These are phyloP conservation scores for Trinorchestia longiramus DNA, from an alignment of 1,140 invertebrate genomes.

Conservation along the genomic window DNA sequence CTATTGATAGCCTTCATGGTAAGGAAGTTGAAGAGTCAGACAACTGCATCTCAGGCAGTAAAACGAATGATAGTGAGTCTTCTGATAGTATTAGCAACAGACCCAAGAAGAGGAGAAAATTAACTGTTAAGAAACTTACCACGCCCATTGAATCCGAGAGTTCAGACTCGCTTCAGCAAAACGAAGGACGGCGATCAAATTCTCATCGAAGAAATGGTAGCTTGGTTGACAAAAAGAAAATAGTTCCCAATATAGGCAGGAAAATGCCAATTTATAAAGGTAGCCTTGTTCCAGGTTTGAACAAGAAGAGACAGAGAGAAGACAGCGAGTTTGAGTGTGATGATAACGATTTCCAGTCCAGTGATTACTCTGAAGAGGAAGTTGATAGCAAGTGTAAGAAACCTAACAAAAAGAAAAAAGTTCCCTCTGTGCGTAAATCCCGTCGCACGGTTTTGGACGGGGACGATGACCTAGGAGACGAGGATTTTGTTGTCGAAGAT, in stretches of 20 bases:
- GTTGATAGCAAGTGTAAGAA: conserved; percentile 36
- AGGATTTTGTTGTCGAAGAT: conserved; percentile 59
- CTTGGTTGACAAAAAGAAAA: conserved; percentile 34
- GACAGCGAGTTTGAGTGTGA: conserved; percentile 67
- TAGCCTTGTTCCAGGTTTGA: not conserved
- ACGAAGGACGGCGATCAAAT: not conserved
- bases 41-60: not conserved
- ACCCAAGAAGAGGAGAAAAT: conserved; percentile 44
- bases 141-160: conserved; percentile 31
- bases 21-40: conserved; percentile 49
- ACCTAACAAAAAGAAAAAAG: conserved; percentile 27
- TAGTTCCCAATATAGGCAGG: conserved; percentile 46
- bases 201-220: not conserved
- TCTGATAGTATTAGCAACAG: conserved; percentile 55
- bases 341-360: conserved; percentile 68
- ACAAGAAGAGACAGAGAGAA: conserved; percentile 58
- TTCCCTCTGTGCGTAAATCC: conserved; percentile 57
- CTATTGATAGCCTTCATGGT: conserved; percentile 63
- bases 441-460: conserved; percentile 62
- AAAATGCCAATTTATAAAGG: conserved; percentile 53
- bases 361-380: conserved; percentile 64
- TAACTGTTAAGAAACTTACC: conserved; percentile 43
- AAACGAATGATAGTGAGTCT: not conserved
- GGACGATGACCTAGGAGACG: conserved; percentile 59
- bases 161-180: conserved; percentile 16